Base-by-base conservation (phyloP, 2,113 vertebrate genomes). In the Tympanuchus pallidicinctus region DNA sequence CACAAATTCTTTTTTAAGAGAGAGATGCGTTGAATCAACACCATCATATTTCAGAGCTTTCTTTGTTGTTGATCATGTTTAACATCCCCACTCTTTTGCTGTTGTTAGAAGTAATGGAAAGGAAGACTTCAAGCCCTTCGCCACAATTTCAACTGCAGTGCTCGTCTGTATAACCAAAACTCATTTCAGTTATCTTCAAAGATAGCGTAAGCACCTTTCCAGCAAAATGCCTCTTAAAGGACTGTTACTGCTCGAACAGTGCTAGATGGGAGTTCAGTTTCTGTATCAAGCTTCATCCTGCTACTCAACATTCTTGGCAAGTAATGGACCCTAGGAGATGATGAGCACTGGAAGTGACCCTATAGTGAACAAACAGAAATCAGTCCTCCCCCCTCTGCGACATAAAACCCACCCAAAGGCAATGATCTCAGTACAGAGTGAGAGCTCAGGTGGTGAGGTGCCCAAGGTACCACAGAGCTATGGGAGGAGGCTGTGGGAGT, bases 71-170 rank as follows among this genome's bases (percentile, higher is more conserved):
- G 59, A 76, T 6, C 38, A 2, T 54, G 43, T 66, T 91, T 54
- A 90, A 83, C 0, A 32, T 20, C 7, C 0, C 0, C 2, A 3
- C 6, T 27, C 12, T 11, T 12, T 25, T 82, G 32, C 48, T 61
- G 70, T 34, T 21, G 42, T 27, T 64, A 75, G 47, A 89, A 27
- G 61, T 3, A 21, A 50, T 1, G 2, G 21, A 69, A 83, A 59
- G 14, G 54, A 72, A 81, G 9, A 54, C 65, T 93, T 79, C 64
- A 89, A 89, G 11, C 17, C 24, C 21, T 24, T 14, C n/a, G 48
- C 70, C 63, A 70, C 32, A 67, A 48, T 22, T 86, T 57, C 13
- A 87, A 45, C 42, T 67, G n/a, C 1, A 2, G 57, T 38, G 16
- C 40, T 43, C 78, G 24, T 38, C 84, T 89, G 78, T 73, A 69